Evolutionary conservation across 2,797 vertebrate species (phyloP), one percentile per base, ranked within the genome.

Genomic region (Malurus leucopterus): DNA sequence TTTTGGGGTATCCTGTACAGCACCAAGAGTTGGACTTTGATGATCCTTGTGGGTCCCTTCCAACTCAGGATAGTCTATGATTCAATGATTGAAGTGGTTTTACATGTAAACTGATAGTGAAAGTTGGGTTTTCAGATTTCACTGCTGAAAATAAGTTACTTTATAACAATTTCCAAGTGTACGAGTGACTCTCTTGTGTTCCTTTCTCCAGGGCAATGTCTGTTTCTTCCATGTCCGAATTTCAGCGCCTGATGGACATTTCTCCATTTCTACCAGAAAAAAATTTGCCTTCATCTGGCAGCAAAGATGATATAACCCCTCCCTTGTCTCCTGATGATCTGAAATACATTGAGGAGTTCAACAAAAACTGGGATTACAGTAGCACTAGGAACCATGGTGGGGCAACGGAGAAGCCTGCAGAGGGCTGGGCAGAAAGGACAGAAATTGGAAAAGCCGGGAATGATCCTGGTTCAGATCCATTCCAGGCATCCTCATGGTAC

Each of bases 161-260:
- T 22, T 77, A 4, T 51, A 24, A 55, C 24, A 53, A 22, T 74
- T 90, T 71, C 65, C 58, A 53, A 61, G 54, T 1, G 5, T 74
- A 2, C 16, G 11, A 75, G 43, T 92, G 49, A 86, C n/a, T 53
- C 22, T 84, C 13, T 78, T 17, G 7, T 47, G 2, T 79, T 94
- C 49, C 69, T 5, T 43, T 65, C 92, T 89, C 79, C 95, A 99
- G 99, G 97, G 99, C 99, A 1, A 98, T 99, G 96, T 99, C 99
- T 0, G 98, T 99, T 81, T 99, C 99, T 92, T 99, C 99, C 94
- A 99, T 99, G 99, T 99, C 99, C 4, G 99, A 99, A 96, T 99
- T 99, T 97, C 99, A 99, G 93, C 98, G 98, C 61, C 92, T 99
- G 90, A 99, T 99, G 99, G 99, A 99, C 91, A 98, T 99, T 94